Evolutionary conservation across 2,888 invertebrate genomes (phyloP), one percentile per base, ranked within the genome.

Genomic region (Seira ritae): DNA sequence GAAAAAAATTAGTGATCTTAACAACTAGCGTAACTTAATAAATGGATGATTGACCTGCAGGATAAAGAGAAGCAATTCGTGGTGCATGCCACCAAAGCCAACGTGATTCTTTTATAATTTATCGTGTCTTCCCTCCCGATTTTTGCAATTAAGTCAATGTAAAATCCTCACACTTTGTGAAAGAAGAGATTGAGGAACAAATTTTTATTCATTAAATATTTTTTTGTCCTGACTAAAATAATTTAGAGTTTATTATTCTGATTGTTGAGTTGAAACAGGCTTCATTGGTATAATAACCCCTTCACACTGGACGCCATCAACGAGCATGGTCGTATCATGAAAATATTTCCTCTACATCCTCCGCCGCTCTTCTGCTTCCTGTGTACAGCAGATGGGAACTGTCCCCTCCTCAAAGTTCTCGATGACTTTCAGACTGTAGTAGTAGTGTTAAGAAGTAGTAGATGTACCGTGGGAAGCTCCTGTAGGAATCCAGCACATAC

Each of bases 1-100:
- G n/a, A n/a, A n/a, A n/a, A n/a, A n/a, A n/a, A n/a, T n/a, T n/a
- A n/a, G n/a, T n/a, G n/a, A n/a, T n/a, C n/a, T n/a, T n/a, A n/a
- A n/a, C n/a, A n/a, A n/a, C n/a, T n/a, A n/a, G n/a, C n/a, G n/a
- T n/a, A n/a, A n/a, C n/a, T 98, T 81, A 97, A 98, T 91, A 97
- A 98, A 91, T 98, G 98, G 97, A 97, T 95, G 0, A 90, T 96
- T 0, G 97, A 98, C 89, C 91, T 98, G 55, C 97, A 97, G 88
- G 97, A 97, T 88, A 97, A 98, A 90, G 98, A 98, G 90, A 96
- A 95, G 90, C 94, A 95, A 0, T 98, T 98, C 90, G 94, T 97
- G 83, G 96, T 97, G 90, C 98, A 98, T 91, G 98, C 98, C 0
- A 96, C 96, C 2, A 97, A 98, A 91, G 94, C 98, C 79, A 98